A percentile compares a stretch with the other conserved stretches of the same genome.
These are phyloP conservation scores for Tenodera sinensis DNA, from an alignment of 2,888 invertebrate species.

Conservation along the genomic window DNA sequence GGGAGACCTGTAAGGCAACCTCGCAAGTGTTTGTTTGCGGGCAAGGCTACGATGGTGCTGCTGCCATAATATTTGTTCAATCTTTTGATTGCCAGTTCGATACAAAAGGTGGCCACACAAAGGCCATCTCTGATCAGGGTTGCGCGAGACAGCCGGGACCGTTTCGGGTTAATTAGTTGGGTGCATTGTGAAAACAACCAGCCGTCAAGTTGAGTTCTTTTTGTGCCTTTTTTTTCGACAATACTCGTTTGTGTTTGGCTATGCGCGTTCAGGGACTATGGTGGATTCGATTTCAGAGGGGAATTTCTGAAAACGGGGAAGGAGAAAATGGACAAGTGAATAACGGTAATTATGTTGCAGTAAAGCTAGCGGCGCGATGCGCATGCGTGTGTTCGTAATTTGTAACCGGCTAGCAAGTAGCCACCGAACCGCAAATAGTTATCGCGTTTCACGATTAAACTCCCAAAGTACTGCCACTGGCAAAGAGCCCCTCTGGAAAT, in stretches of 20 bases:
- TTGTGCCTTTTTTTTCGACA: not conserved
- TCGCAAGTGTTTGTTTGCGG: not conserved
- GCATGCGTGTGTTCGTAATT: not conserved
- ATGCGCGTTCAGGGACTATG: not conserved
- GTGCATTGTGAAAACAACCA: not conserved
- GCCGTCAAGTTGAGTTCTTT: not conserved
- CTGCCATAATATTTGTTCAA: not conserved
- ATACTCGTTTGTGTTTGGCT: not conserved
- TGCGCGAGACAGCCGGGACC: not conserved
- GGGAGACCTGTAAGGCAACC: not conserved
- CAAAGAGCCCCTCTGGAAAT: too few species aligned
- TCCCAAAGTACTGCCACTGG: not conserved
- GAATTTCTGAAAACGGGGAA: not conserved
- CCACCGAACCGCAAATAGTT: not conserved
- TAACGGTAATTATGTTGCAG: not conserved
- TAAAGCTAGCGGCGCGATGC: not conserved
- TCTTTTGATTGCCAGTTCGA: not conserved
- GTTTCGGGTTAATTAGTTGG: not conserved
- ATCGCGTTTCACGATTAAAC: not conserved
- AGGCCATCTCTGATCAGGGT: not conserved
- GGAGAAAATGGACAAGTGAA: not conserved
- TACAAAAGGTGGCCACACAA: constrained; percentile 1
- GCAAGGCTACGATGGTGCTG: not conserved
- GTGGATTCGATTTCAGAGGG: not conserved
- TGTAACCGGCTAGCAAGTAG: not conserved